phyloP scores from a whole-genome alignment of 2,113 vertebrate genomes.

The Rhinichthys klamathensis region DNA sequence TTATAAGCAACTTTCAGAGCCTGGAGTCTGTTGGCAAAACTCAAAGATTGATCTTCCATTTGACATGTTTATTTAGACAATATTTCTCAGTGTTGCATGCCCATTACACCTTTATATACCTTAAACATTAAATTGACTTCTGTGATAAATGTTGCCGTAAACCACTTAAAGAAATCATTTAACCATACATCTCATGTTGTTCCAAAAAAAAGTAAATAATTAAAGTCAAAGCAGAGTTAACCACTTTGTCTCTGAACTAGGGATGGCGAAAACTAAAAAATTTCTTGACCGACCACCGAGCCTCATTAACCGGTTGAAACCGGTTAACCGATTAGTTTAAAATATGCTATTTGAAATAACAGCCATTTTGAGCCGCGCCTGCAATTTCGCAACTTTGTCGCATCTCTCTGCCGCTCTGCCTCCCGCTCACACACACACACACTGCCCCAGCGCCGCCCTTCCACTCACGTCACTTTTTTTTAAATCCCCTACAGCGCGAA shows the following conservation, averaged over 20 bases:
- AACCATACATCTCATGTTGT: neutral
- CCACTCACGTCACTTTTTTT: too few species aligned
- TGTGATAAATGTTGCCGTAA: constrained; percentile 11
- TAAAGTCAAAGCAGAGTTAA: neutral
- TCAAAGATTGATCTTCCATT: neutral
- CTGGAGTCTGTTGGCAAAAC: constrained; percentile 7
- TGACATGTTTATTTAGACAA: constrained; percentile 15
- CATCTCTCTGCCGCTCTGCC: too few species aligned
- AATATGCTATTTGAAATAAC: too few species aligned
- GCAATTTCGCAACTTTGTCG: too few species aligned
- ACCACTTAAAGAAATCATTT: neutral
- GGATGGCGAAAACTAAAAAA: too few species aligned
- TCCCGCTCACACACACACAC: too few species aligned
- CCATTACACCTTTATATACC: neutral
- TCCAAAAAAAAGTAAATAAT: neutral
- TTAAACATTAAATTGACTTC: neutral
- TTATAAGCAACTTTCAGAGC: constrained; percentile 15
- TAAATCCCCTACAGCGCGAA: too few species aligned
- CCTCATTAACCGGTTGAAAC: too few species aligned
- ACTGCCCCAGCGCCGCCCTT: too few species aligned
- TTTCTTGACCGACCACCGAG: too few species aligned
- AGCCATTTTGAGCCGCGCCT: too few species aligned
- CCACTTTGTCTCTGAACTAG: neutral
- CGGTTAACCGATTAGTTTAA: too few species aligned
- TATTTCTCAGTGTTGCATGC: constrained; percentile 4